Percentiles rank a stretch among this genome's conserved stretches.
phyloP scores from a whole-genome alignment of 2,888 invertebrate species.

The Pristionchus maxplancki region DNA sequence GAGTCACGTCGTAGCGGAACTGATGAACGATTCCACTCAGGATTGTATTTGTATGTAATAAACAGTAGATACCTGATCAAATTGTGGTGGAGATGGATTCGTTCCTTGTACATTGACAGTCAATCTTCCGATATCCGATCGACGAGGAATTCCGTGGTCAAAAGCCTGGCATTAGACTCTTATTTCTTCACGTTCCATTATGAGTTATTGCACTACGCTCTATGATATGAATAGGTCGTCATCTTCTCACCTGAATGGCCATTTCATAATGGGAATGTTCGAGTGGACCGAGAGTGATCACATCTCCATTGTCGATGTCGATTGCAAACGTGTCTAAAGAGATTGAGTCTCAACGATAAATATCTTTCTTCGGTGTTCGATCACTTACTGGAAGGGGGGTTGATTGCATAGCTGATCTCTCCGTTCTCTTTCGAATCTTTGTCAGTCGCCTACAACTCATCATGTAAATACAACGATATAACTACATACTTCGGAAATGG shows the following conservation, averaged over 20 bases:
- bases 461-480: background rate
- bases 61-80: conserved; percentile 72
- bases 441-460: conserved; percentile 61
- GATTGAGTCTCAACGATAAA: too few species aligned
- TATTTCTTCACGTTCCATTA: background rate
- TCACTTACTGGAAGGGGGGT: conserved; percentile 57
- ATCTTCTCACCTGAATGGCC: conserved; percentile 26
- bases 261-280: conserved; percentile 36
- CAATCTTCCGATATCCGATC: conserved; percentile 59
- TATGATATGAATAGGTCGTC: too few species aligned
- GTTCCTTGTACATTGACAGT: conserved; percentile 63
- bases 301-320: conserved; percentile 51
- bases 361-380: too few species aligned
- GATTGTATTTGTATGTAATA: too few species aligned
- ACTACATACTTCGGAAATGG: too few species aligned
- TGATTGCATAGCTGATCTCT: conserved; percentile 63
- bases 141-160: conserved; percentile 61
- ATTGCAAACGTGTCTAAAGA: conserved; percentile 49
- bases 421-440: conserved; percentile 66
- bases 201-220: too few species aligned
- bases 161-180: conserved; percentile 52
- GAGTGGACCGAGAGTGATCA: conserved; percentile 49
- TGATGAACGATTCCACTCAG: too few species aligned
- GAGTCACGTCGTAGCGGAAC: conserved; percentile 64
- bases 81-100: conserved; percentile 72